phyloP scores from a whole-genome alignment of 2,888 invertebrate species.

The Trichogramma evanescens region DNA sequence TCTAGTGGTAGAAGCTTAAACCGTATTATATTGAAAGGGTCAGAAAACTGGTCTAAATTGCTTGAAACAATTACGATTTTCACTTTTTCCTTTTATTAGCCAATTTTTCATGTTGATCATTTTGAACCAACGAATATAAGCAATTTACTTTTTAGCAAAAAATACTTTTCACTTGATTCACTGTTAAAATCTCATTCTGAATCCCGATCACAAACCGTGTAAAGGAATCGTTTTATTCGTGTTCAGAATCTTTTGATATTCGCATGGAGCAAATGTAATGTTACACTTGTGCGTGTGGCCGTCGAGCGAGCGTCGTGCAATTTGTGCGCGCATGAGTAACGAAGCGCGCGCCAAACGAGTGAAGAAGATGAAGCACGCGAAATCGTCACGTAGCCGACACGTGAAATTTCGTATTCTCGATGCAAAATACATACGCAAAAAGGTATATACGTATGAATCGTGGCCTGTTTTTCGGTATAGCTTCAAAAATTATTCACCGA shows the following conservation, averaged over 20 bases:
- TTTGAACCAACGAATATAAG: not conserved
- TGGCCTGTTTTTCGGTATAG: not conserved
- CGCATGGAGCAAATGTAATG: no score
- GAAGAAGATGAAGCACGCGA: conserved; percentile 24
- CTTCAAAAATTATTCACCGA: conserved; percentile 14
- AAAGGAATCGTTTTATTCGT: no score
- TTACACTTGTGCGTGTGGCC: not conserved
- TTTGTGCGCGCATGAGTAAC: conserved; percentile 11
- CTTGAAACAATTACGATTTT: no score
- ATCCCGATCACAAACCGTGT: no score
- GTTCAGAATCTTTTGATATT: no score
- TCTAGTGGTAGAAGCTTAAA: no score
- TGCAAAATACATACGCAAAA: not conserved
- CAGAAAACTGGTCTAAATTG: no score
- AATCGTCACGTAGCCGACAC: conserved; percentile 20
- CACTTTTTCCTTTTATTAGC: no score
- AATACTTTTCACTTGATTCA: not conserved
- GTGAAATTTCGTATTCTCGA: conserved; percentile 16
- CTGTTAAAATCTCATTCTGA: no score
- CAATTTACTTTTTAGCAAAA: not conserved
- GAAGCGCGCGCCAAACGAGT: conserved; percentile 12
- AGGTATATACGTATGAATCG: not conserved
- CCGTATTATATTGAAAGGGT: no score
- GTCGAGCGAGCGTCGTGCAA: not conserved
- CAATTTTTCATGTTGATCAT: not conserved